Conservation (phyloP, 1,140 invertebrate species). For the Drosophila rufa region DNA sequence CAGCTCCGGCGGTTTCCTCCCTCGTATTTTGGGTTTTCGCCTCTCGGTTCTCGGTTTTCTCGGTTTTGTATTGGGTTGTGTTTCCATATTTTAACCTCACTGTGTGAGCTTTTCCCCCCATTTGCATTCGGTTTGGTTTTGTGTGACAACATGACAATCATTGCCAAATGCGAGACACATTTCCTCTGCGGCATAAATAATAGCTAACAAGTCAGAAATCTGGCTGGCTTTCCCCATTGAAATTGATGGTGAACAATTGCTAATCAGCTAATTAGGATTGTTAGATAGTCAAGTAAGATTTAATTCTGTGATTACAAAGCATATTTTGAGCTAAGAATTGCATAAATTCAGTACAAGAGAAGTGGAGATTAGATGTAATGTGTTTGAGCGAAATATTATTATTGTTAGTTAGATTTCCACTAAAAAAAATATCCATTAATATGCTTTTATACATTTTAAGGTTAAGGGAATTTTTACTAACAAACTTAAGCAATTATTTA, state of each 20-base stretch:
- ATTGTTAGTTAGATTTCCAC: background rate
- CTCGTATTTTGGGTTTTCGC: conserved; percentile 11
- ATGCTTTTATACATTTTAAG: background rate
- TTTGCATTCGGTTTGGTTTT: conserved; percentile 39
- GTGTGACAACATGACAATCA: conserved; percentile 59
- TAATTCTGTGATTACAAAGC: background rate
- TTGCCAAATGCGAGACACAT: conserved; percentile 54
- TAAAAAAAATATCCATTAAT: background rate
- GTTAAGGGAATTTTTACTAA: too few species aligned
- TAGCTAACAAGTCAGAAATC: conserved; percentile 42
- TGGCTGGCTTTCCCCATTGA: conserved; percentile 5
- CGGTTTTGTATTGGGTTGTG: conserved; percentile 20
- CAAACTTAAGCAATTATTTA: too few species aligned
- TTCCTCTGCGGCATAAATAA: conserved; percentile 51
- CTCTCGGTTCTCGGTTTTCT: conserved; percentile 22
- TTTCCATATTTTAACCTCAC: conserved; percentile 22
- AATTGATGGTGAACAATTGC: conserved; percentile 12
- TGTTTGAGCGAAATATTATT: background rate
- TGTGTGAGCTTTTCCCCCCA: conserved; percentile 21
- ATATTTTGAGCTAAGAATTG: background rate
- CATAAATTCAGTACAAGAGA: background rate
- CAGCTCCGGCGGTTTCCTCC: conserved; percentile 4
- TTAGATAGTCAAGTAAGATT: conserved; percentile 11
- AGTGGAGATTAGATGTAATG: background rate
- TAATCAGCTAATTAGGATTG: conserved; percentile 48